Conservation (phyloP, 2,797 vertebrate species). For the Microctenopoma steveboyesi region DNA sequence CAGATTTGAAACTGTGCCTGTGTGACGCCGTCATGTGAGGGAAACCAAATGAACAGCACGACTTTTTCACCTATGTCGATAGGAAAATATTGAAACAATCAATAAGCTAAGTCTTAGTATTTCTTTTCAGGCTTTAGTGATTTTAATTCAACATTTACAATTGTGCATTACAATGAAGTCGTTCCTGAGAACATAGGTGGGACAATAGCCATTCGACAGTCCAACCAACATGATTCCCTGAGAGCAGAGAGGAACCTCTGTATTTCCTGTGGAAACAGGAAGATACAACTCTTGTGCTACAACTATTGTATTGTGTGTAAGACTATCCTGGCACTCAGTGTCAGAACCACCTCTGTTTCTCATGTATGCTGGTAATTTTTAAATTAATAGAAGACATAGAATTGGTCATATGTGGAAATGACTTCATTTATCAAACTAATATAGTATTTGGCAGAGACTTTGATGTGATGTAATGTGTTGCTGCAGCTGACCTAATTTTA, state of each 20-base stretch:
- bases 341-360: conserved; percentile 6
- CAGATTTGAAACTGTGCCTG: conserved; percentile 41
- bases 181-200: conserved; percentile 25
- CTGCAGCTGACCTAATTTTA: conserved; percentile 72
- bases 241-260: conserved; percentile 46
- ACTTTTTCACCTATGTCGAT: conserved; percentile 50
- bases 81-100: conserved; percentile 49
- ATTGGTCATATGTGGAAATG: conserved; percentile 60
- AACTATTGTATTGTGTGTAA: conserved; percentile 40
- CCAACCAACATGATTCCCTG: conserved; percentile 38
- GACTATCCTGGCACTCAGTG: conserved; percentile 13
- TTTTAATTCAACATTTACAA: conserved; percentile 40
- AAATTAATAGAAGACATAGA: conserved; percentile 37
- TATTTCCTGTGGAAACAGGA: conserved; percentile 43
- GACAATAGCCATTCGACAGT: conserved; percentile 30
- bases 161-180: conserved; percentile 36
- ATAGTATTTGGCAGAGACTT: conserved; percentile 38
- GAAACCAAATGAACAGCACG: conserved; percentile 39
- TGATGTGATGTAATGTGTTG: conserved; percentile 65
- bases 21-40: conserved; percentile 39
- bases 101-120: conserved; percentile 35
- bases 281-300: conserved; percentile 28
- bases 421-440: conserved; percentile 69
- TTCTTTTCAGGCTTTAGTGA: conserved; percentile 23
- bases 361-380: conserved; percentile 30